Conservation (phyloP, 30 jellyfish, hydroid and myxozoan genomes). For the Aurelia sp. region DNA sequence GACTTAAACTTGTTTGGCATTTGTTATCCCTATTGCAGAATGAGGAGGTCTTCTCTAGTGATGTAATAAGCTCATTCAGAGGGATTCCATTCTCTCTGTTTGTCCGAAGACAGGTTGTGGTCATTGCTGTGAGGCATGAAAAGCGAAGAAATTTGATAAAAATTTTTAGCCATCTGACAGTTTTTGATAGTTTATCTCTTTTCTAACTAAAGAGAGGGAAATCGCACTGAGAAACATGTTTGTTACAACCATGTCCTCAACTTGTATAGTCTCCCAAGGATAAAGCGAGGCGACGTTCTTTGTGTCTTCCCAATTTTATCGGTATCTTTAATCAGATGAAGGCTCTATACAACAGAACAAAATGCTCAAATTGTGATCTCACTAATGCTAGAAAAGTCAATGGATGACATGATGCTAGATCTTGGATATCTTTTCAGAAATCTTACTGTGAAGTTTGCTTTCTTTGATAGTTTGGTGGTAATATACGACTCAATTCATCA, state of each 20-base stretch:
- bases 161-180: too few relatives aligned
- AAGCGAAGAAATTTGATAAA: too few relatives aligned
- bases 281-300: neutral
- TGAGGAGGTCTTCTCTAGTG: too few relatives aligned
- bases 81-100: too few relatives aligned
- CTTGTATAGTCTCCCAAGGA: neutral
- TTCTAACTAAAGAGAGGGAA: neutral
- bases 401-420: neutral
- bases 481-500: neutral
- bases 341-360: neutral
- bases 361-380: neutral
- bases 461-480: slow-evolving; percentile 9
- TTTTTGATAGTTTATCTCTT: neutral
- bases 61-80: too few relatives aligned
- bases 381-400: neutral
- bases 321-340: neutral
- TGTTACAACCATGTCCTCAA: neutral
- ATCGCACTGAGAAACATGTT: neutral
- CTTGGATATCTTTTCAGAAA: neutral
- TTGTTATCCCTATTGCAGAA: too few relatives aligned
- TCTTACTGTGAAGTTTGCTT: neutral
- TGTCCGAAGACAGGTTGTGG: too few relatives aligned
- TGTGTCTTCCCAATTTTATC: neutral
- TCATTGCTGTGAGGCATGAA: too few relatives aligned
- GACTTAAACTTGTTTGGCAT: too few relatives aligned